phyloP scores from a whole-genome alignment of 1,140 invertebrate species.

The Calliphora vicina region DNA sequence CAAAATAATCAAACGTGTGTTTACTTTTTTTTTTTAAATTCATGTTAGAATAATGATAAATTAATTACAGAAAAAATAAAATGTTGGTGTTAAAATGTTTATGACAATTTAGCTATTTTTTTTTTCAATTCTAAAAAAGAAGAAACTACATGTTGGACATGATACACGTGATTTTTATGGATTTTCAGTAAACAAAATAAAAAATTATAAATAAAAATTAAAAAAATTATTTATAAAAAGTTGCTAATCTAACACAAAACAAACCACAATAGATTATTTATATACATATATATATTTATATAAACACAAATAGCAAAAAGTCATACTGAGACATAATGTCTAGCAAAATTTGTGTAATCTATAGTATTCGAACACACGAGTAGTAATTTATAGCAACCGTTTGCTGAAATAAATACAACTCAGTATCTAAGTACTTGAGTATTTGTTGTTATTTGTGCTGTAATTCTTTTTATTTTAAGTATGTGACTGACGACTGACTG shows the following conservation, averaged over 20 bases:
- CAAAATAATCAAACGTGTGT: neutral
- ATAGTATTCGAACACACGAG: neutral
- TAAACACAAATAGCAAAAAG: neutral
- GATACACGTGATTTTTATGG: conserved; percentile 21
- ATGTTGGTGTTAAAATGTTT: conserved; percentile 26
- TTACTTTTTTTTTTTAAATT: neutral
- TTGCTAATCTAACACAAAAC: neutral
- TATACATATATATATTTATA: neutral
- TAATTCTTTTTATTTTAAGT: neutral
- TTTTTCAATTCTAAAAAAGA: neutral
- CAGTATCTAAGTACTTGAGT: too few species aligned
- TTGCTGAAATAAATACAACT: neutral
- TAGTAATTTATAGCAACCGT: conserved; percentile 2
- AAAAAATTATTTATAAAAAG: neutral
- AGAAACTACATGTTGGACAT: conserved; percentile 14
- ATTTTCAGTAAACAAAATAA: neutral
- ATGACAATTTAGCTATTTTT: conserved; percentile 13
- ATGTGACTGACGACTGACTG: neutral
- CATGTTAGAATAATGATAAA: neutral
- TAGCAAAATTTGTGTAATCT: conserved; percentile 4
- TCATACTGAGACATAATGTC: neutral
- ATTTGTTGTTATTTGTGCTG: neutral
- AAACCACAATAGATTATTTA: neutral
- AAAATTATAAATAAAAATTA: neutral
- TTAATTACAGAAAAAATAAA: conserved; percentile 22